These are phyloP conservation scores for Dryoscopus gambensis DNA, from an alignment of 2,113 vertebrate genomes.

Conservation along the genomic window DNA sequence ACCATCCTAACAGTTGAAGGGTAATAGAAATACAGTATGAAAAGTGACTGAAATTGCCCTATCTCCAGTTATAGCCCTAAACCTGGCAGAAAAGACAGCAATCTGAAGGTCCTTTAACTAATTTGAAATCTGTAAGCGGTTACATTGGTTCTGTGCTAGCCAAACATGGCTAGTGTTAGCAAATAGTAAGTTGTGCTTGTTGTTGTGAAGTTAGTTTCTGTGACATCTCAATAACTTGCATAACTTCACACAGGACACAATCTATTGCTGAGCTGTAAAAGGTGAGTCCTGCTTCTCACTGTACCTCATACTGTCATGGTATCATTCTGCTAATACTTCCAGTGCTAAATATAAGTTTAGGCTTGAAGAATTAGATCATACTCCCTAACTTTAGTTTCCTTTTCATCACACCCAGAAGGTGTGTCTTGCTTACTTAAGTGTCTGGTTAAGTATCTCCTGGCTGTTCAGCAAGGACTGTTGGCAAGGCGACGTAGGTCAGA, in stretches of 20 bases:
- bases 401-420: constrained; percentile 1
- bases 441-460: not conserved
- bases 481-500: not conserved
- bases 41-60: not conserved
- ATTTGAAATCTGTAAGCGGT: not conserved
- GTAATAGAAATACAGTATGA: not conserved
- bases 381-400: constrained; percentile 8
- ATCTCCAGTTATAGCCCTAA: not conserved
- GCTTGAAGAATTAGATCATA: not conserved
- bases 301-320: not conserved
- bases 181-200: not conserved
- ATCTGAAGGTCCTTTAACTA: not conserved
- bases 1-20: not conserved
- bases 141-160: not conserved
- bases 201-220: not conserved
- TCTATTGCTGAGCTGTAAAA: not conserved
- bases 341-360: constrained; percentile 4
- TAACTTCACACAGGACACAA: not conserved
- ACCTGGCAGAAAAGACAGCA: not conserved
- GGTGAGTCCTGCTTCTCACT: not conserved
- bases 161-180: not conserved
- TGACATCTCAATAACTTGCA: not conserved
- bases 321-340: constrained; percentile 6
- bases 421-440: not conserved
- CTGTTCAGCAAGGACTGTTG: not conserved